These are phyloP conservation scores for Octonoba sinensis DNA, from an alignment of 2,888 invertebrate species.

Conservation along the genomic window DNA sequence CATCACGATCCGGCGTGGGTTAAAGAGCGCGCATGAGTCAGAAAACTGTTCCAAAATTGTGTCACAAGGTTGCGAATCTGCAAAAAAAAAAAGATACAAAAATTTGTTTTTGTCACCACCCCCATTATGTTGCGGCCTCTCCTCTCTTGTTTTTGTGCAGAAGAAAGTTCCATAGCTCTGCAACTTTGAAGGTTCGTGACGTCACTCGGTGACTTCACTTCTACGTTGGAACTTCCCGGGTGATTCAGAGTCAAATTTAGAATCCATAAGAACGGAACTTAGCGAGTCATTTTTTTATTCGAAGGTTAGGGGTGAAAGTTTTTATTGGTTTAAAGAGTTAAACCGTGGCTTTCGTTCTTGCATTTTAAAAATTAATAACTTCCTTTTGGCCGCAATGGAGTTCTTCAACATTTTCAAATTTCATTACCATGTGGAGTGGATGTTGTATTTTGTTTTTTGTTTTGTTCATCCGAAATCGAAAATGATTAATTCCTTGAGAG, in stretches of 20 bases:
- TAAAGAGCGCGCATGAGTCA: slow-evolving; percentile 44
- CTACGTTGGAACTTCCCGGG: slow-evolving; percentile 27
- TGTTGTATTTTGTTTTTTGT: too few species aligned
- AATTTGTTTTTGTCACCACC: slow-evolving; percentile 16
- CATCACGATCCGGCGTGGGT: slow-evolving; percentile 15
- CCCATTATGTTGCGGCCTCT: background rate
- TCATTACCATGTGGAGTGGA: too few species aligned
- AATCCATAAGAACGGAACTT: background rate
- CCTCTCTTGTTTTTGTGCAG: background rate
- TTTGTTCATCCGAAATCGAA: too few species aligned
- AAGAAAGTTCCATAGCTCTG: slow-evolving; percentile 29
- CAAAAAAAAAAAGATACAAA: slow-evolving; percentile 4
- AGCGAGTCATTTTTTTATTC: too few species aligned
- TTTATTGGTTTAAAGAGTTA: too few species aligned
- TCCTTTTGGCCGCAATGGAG: too few species aligned
- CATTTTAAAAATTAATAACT: background rate
- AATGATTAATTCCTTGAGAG: too few species aligned
- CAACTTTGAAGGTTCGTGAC: slow-evolving; percentile 10
- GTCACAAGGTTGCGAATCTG: slow-evolving; percentile 26
- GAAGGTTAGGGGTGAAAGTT: too few species aligned
- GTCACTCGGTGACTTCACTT: slow-evolving; percentile 27
- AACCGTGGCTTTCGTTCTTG: background rate
- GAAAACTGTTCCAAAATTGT: slow-evolving; percentile 11
- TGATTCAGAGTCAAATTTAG: slow-evolving; percentile 48
- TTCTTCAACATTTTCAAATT: too few species aligned